Conservation (phyloP, 2,888 invertebrate species). For the Harpalus rubripes region DNA sequence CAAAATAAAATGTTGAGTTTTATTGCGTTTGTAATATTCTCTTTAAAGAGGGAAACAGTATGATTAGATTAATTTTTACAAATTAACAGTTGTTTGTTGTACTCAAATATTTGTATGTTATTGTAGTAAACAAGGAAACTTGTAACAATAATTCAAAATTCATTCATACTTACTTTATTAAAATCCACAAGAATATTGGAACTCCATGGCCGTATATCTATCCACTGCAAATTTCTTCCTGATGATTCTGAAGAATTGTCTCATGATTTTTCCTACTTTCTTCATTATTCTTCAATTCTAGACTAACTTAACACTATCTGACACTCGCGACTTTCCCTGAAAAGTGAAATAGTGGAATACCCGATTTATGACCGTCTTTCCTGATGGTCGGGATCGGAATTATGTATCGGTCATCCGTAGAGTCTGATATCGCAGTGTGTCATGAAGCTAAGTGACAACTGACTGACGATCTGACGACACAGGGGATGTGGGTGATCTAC, state of each 20-base stretch:
- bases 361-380: too few species aligned
- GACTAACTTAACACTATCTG: neutral
- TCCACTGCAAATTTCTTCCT: slow-evolving; percentile 44
- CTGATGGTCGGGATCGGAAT: too few species aligned
- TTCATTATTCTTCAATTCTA: slow-evolving; percentile 32
- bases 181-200: slow-evolving; percentile 21
- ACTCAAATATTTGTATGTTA: too few species aligned
- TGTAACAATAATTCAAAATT: neutral
- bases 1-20: too few species aligned
- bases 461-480: slow-evolving; percentile 24
- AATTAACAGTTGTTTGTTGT: too few species aligned
- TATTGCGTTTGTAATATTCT: too few species aligned
- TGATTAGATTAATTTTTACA: too few species aligned
- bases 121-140: neutral
- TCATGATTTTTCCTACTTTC: slow-evolving; percentile 16
- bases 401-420: neutral
- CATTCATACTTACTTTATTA: neutral
- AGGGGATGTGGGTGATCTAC: slow-evolving; percentile 47
- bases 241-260: slow-evolving; percentile 12
- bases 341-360: too few species aligned
- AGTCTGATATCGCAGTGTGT: neutral
- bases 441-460: slow-evolving; percentile 8
- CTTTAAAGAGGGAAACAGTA: too few species aligned
- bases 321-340: neutral
- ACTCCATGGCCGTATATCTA: neutral